Percentiles rank a stretch among this genome's conserved stretches.
These are phyloP conservation scores for Uromys caudimaculatus DNA, from an alignment of 2,797 vertebrate species.

Conservation along the genomic window DNA sequence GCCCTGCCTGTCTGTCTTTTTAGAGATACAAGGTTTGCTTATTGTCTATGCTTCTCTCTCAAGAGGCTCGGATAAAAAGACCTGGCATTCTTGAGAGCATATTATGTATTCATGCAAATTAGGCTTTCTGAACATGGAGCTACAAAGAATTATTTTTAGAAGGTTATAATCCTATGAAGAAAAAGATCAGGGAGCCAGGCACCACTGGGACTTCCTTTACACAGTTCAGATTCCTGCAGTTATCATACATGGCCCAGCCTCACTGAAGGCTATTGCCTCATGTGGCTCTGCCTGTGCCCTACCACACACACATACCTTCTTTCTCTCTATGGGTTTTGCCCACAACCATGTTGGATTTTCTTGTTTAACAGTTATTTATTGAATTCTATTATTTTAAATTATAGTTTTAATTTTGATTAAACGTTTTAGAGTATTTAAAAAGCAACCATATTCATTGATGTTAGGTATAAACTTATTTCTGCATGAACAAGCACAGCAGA, in stretches of 20 bases:
- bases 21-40: constrained; percentile 60
- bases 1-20: constrained; percentile 66
- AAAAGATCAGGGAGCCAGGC: constrained; percentile 60
- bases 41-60: constrained; percentile 74
- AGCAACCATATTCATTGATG: constrained; percentile 26
- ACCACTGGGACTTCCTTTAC: constrained; percentile 49
- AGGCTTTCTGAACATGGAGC: constrained; percentile 44
- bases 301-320: neutral
- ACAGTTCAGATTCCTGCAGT: constrained; percentile 30
- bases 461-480: constrained; percentile 43
- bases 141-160: constrained; percentile 81
- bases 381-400: constrained; percentile 68
- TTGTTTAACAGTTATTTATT: neutral
- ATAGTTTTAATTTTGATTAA: constrained; percentile 55
- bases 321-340: neutral
- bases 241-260: neutral
- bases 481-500: constrained; percentile 60
- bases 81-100: constrained; percentile 54
- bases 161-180: constrained; percentile 69
- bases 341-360: neutral
- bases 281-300: neutral
- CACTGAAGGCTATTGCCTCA: neutral
- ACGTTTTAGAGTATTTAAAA: constrained; percentile 76
- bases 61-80: constrained; percentile 64
- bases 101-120: constrained; percentile 77